These are phyloP conservation scores for Hofmannophila pseudospretella DNA, from an alignment of 2,888 invertebrate species.

Conservation along the genomic window DNA sequence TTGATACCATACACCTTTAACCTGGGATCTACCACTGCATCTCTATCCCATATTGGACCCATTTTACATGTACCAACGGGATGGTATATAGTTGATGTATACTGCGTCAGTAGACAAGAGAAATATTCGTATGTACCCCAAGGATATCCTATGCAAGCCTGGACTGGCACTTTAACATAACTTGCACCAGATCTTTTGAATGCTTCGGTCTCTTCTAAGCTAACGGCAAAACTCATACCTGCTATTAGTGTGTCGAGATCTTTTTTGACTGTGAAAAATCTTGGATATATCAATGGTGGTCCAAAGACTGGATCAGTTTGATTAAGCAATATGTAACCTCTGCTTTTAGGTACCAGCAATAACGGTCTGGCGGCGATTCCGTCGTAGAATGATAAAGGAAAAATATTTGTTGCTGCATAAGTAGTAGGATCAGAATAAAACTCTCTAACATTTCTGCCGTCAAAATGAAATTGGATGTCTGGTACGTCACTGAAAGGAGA, in stretches of 20 bases:
- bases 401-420: constrained; percentile 58
- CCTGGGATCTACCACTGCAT: constrained; percentile 81
- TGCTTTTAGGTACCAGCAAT: constrained; percentile 79
- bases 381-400: constrained; percentile 80
- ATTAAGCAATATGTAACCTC: constrained; percentile 80
- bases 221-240: constrained; percentile 77
- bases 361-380: constrained; percentile 80
- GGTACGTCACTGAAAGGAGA: constrained; percentile 66
- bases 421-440: constrained; percentile 77
- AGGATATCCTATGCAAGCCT: constrained; percentile 71
- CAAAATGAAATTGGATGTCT: constrained; percentile 83
- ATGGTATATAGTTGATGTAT: constrained; percentile 84
- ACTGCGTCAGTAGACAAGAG: constrained; percentile 79
- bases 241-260: constrained; percentile 80
- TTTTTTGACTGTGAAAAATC: constrained; percentile 80
- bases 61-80: constrained; percentile 84
- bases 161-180: constrained; percentile 76
- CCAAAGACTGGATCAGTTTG: constrained; percentile 84
- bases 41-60: constrained; percentile 79
- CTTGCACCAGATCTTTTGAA: constrained; percentile 76
- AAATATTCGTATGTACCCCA: constrained; percentile 83
- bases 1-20: constrained; percentile 80
- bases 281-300: constrained; percentile 84
- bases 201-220: constrained; percentile 78
- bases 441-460: constrained; percentile 75